Evolutionary conservation across 2,888 invertebrate species (phyloP), one percentile per base, ranked within the genome.

Genomic region (Idaea biselata): DNA sequence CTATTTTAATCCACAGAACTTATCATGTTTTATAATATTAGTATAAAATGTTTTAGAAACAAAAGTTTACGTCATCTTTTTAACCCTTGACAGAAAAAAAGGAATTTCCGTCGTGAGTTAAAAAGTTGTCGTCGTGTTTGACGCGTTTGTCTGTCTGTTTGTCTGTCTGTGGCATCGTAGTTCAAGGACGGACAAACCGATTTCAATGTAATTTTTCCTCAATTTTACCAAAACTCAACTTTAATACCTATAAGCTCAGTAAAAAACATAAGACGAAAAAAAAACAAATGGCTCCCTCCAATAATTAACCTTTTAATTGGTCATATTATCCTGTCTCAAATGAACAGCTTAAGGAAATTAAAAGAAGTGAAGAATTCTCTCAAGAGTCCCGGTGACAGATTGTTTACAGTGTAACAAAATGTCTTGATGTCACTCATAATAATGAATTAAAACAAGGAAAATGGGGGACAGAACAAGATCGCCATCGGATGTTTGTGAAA

Each of bases 401-500:
- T 83, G 88, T 83, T 89, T 86, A 89, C 91, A 90, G 72, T 75
- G 73, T 77, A 69, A 84, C 83, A 84, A 83, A 86, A 88, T 88
- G 88, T 87, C 86, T 58, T 53, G 68, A 71, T 76, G 83, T 81
- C 85, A 83, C 84, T 80, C 71, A 66, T 68, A 72, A 69, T 84
- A 84, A 84, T 84, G 85, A 83, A 70, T 62, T 64, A 72, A 67
- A 58, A 55, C 25, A 58, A 66, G 61, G 60, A 65, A 64, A 64
- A 31, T 33, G 60, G 60, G 60, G 59, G 61, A 58, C 61, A 18
- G 14, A 31, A 62, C 16, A 53, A 59, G 44, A 60, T 55, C 55
- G 6, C 44, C 44, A 44, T 44, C 1, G 44, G 44, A 8, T 44
- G 44, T 44, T 44, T 44, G 6, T 44, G 8, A 14, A 44, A 44